Percentiles rank a stretch among this genome's conserved stretches.
Evolutionary conservation across 1,140 invertebrate genomes (phyloP).

Genomic region (Chelonus insularis): DNA sequence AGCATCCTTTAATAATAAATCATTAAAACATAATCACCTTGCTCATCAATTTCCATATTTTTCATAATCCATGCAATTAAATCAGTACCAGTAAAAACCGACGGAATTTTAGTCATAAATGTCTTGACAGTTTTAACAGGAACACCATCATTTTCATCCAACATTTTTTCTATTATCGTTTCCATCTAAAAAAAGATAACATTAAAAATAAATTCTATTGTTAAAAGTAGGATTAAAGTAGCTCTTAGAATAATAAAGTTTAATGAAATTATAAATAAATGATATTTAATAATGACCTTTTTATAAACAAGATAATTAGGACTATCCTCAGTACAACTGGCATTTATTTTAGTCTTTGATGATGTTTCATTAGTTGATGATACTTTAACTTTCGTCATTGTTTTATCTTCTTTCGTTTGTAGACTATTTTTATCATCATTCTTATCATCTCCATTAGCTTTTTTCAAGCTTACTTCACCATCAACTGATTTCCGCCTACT

Average conservation of each 20-base stretch:
- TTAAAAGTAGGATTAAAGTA: no score
- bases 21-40: constrained; percentile 52
- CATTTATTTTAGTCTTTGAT: constrained; percentile 39
- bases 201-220: neutral
- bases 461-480: constrained; percentile 39
- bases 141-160: constrained; percentile 90
- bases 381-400: constrained; percentile 33
- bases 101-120: constrained; percentile 99
- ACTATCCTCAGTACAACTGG: constrained; percentile 50
- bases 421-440: constrained; percentile 23
- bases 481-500: constrained; percentile 49
- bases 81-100: constrained; percentile 88
- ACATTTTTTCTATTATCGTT: constrained; percentile 93
- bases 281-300: constrained; percentile 38
- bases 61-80: constrained; percentile 92
- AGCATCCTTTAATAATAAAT: no score
- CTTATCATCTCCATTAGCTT: constrained; percentile 33
- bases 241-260: neutral
- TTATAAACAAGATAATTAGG: constrained; percentile 56
- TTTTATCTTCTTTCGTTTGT: constrained; percentile 23
- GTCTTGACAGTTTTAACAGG: constrained; percentile 97
- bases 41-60: constrained; percentile 90
- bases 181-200: constrained; percentile 80
- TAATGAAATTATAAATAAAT: neutral
- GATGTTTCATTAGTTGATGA: constrained; percentile 24